Conservation (phyloP, 2,888 invertebrate species). For the Archips xylosteana region DNA sequence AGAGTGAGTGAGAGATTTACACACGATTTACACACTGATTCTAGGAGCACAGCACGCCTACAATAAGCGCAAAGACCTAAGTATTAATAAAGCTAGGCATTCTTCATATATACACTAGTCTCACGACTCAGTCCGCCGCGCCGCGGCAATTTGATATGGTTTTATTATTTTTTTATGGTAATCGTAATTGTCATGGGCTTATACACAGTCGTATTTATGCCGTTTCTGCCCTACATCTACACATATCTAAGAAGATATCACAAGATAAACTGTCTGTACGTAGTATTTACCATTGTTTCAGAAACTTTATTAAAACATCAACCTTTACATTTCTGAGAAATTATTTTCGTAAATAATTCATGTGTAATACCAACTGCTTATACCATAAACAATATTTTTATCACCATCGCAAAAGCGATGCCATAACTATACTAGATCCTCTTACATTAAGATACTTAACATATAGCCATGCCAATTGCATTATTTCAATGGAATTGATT, state of each 20-base stretch:
- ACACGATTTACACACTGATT: conserved; percentile 9
- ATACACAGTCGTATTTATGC: conserved; percentile 73
- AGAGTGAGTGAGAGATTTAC: not conserved
- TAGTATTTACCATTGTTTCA: conserved; percentile 36
- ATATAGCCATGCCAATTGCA: not conserved
- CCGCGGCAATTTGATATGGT: conserved; percentile 69
- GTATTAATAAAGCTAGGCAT: conserved; percentile 1
- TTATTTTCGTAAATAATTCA: not conserved
- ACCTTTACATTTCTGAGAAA: conserved; percentile 27
- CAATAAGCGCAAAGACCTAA: conserved; percentile 19
- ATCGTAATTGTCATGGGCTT: conserved; percentile 75
- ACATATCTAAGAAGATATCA: conserved; percentile 31
- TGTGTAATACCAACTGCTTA: not conserved
- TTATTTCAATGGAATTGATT: no score
- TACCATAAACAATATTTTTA: not conserved
- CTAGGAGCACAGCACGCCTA: conserved; percentile 14
- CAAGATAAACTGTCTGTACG: conserved; percentile 35
- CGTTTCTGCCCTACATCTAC: conserved; percentile 49
- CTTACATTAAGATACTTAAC: not conserved
- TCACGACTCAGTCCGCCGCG: conserved; percentile 57
- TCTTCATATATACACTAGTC: conserved; percentile 41
- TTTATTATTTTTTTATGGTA: conserved; percentile 80
- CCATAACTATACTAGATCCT: not conserved
- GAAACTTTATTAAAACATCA: conserved; percentile 31
- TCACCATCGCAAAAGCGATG: no score